Conservation (phyloP, 2,888 invertebrate species). For the Pollenia amentaria region DNA sequence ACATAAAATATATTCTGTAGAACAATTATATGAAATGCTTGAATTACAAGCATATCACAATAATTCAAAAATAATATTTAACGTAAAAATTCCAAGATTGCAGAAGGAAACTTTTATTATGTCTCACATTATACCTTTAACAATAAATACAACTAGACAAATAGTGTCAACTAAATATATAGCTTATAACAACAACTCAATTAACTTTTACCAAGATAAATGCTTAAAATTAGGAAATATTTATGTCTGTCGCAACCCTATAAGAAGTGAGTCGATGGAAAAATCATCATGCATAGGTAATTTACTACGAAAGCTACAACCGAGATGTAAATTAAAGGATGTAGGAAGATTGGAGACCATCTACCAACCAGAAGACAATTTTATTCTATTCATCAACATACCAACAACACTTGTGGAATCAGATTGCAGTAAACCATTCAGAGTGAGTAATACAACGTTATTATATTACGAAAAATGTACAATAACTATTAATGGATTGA, state of each 20-base stretch:
- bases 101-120: too few relatives aligned
- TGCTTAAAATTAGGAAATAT: slow-evolving; percentile 42
- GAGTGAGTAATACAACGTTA: too few relatives aligned
- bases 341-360: slow-evolving; percentile 49
- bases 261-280: too few relatives aligned
- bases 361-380: slow-evolving; percentile 47
- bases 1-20: too few relatives aligned
- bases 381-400: slow-evolving; percentile 46
- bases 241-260: slow-evolving; percentile 49
- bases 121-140: slow-evolving; percentile 45
- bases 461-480: too few relatives aligned
- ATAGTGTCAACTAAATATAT: slow-evolving; percentile 9
- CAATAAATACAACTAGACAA: slow-evolving; percentile 49
- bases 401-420: slow-evolving; percentile 47
- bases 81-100: slow-evolving; percentile 62
- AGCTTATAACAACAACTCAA: slow-evolving; percentile 23
- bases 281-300: too few relatives aligned
- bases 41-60: too few relatives aligned
- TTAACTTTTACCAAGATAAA: slow-evolving; percentile 46
- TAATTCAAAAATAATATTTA: slow-evolving; percentile 66
- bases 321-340: slow-evolving; percentile 44
- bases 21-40: too few relatives aligned
- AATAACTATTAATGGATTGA: too few relatives aligned
- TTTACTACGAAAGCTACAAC: slow-evolving; percentile 33
- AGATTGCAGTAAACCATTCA: slow-evolving; percentile 35